Percentiles rank a stretch among this genome's conserved stretches.
Evolutionary conservation across 2,888 invertebrate genomes (phyloP).

Genomic region (Kryphioiulus occultus): DNA sequence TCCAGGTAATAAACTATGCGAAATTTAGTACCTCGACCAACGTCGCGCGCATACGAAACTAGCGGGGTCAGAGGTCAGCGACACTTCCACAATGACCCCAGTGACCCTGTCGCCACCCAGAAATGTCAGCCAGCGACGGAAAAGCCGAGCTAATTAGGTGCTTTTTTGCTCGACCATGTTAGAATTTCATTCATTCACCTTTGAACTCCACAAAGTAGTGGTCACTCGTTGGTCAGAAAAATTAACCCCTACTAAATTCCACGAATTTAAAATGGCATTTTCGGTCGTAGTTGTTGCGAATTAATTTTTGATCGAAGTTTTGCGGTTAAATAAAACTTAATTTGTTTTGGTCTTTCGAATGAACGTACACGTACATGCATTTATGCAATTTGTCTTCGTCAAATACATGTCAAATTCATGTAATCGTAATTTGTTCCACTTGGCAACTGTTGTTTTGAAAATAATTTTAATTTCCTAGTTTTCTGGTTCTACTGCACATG

Average conservation of each 20-base stretch:
- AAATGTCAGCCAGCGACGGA: background rate
- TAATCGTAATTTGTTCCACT: no score
- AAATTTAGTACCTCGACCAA: background rate
- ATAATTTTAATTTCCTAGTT: no score
- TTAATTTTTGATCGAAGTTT: no score
- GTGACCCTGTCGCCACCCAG: conserved; percentile 27
- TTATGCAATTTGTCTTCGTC: no score
- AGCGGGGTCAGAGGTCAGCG: conserved; percentile 6
- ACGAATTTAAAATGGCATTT: no score
- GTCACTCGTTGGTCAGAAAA: background rate
- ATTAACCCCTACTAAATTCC: background rate
- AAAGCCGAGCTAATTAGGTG: background rate
- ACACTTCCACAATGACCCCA: background rate
- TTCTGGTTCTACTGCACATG: no score
- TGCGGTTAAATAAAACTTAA: no score
- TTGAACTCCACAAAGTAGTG: background rate
- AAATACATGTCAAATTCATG: no score
- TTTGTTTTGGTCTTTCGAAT: no score
- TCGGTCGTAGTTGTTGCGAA: no score
- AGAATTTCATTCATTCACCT: background rate
- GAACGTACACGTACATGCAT: no score
- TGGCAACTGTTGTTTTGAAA: no score
- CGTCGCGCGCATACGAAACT: background rate
- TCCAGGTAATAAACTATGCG: background rate
- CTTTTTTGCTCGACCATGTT: background rate